A percentile compares a stretch with the other conserved stretches of the same genome.
These are phyloP conservation scores for Dysdera silvatica DNA, from an alignment of 1,140 invertebrate species.

Conservation along the genomic window DNA sequence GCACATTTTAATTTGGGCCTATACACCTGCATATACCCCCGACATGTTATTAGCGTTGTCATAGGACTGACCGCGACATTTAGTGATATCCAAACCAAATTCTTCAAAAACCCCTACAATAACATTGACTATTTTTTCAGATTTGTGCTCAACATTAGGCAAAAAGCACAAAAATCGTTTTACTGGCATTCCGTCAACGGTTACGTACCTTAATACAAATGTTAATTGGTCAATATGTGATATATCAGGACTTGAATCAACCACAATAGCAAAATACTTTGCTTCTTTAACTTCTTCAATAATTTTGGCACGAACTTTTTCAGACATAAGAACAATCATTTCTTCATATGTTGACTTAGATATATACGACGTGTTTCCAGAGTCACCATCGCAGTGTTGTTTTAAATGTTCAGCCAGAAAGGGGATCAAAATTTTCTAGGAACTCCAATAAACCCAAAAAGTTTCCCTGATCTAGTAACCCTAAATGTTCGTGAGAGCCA, in stretches of 20 bases:
- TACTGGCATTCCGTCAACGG: not conserved
- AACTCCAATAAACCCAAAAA: too few species aligned
- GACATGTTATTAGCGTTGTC: too few species aligned
- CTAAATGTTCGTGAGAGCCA: too few species aligned
- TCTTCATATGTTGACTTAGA: not conserved
- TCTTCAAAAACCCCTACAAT: not conserved
- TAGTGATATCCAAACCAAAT: not conserved
- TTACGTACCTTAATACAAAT: not conserved
- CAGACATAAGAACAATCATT: constrained; percentile 1
- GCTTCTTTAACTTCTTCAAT: constrained; percentile 1
- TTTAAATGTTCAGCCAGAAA: not conserved
- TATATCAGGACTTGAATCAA: constrained; percentile 43
- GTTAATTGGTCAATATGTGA: constrained; percentile 42
- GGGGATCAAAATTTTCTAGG: too few species aligned
- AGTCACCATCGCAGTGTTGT: constrained; percentile 2
- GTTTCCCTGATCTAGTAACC: too few species aligned
- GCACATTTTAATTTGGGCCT: too few species aligned
- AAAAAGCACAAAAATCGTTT: constrained; percentile 1
- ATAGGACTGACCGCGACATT: constrained; percentile 11
- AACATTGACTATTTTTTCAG: not conserved
- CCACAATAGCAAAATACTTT: constrained; percentile 42
- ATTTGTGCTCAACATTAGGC: not conserved
- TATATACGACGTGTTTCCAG: not conserved
- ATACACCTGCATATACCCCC: too few species aligned
- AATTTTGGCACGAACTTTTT: not conserved